These are phyloP conservation scores for Rhynchomys soricoides DNA, from an alignment of 2,113 vertebrate genomes.

Conservation along the genomic window DNA sequence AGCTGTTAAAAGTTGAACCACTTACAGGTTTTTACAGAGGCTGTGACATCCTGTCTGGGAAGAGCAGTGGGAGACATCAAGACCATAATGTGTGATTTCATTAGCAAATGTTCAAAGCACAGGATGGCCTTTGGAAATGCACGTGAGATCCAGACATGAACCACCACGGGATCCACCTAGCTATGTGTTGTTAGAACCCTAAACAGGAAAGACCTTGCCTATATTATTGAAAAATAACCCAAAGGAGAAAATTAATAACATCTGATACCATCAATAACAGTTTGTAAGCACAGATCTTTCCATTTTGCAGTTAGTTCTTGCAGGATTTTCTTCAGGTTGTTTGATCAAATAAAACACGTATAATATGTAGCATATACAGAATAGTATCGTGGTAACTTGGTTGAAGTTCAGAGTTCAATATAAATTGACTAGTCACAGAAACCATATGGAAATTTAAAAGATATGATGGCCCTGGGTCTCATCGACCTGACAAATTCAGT, in stretches of 20 bases:
- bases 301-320: conserved; percentile 1
- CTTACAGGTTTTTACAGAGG: conserved; percentile 56
- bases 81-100: conserved; percentile 56
- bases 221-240: conserved; percentile 53
- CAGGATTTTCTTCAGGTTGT: not conserved
- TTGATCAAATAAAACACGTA: conserved; percentile 29
- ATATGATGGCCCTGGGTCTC: not conserved
- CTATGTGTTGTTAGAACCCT: conserved; percentile 45
- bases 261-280: not conserved
- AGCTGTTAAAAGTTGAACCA: conserved; percentile 52
- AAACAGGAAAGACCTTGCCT: conserved; percentile 48
- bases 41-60: conserved; percentile 52
- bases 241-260: conserved; percentile 36
- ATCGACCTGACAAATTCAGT: not conserved
- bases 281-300: not conserved
- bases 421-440: not conserved
- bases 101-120: conserved; percentile 48
- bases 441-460: not conserved
- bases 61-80: not conserved
- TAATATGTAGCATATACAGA: not conserved
- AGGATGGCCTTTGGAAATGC: conserved; percentile 34
- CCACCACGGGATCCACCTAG: no score
- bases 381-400: not conserved
- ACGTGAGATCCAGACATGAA: conserved; percentile 36
- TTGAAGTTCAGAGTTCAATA: not conserved